Base-by-base conservation (phyloP, 1,140 invertebrate species). In the Brachionus calyciflorus region DNA sequence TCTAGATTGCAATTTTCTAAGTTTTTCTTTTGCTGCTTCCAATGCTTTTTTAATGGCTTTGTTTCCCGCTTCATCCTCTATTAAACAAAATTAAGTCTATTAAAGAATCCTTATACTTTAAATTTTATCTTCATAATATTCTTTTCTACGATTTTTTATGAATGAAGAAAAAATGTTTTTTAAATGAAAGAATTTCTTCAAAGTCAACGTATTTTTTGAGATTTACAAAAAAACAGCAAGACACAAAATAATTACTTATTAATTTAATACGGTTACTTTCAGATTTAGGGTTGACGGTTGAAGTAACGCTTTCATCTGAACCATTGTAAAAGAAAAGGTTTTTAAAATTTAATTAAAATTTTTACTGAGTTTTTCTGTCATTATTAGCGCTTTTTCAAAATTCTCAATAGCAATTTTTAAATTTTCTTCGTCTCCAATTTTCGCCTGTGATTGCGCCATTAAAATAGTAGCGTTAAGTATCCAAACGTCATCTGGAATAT, bases 391-490 rank as follows among this genome's bases (percentile, higher is more conserved):
- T 78, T 78, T 53, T 21, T 65, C 46, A 41, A 78, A 76, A 28
- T 51, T 46, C 10, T 75, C 69, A 17, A 73, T 73, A 21, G 69
- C 44, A 21, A 40, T 49, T 10, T 17, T 73, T n/a, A 73, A 41
- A 73, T 41, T 73, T 41, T 73, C 46, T 21, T 40, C 46, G 33
- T 37, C 30, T 10, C 21, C 46, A 3, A 73, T 73, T 55, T 73
- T 73, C 6, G 69, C 69, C 40, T 73, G 30, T 10, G 69, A 49
- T 70, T 86, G 84, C 12, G 84, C 85, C 28, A 84, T 78, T 3
- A 86, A 79, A 14, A 86, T 82, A 63, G 78, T 80, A 28, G 83
- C 82, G 78, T 85, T 84, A 17, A 86, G 78, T 78, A 82, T 80
- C 84, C 84, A 85, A 0, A 80, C 80, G 10, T 81, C 78, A 77